Base-by-base conservation (phyloP, 1,140 invertebrate genomes). In the Drosophila nannoptera region DNA sequence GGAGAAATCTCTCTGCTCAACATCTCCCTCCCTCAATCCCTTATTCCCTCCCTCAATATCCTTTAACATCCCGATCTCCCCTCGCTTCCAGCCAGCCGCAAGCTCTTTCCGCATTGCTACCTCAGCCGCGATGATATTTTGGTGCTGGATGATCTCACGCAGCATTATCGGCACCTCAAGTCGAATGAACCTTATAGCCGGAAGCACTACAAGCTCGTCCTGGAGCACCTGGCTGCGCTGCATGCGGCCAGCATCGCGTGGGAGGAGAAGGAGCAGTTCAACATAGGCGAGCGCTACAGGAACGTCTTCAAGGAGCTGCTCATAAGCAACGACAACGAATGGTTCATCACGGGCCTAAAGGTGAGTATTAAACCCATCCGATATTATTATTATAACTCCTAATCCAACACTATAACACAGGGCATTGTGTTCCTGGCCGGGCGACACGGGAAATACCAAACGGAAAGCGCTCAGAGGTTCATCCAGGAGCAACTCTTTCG, bases 201-300 rank as follows among this genome's bases (percentile, higher is more conserved):
- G 4, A 65, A 84, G 5, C 80, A 90, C 29, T 75, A 88, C 22
- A 78, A 87, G n/a, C 29, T 89, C 9, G 88, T 87, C n/a, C 62
- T 91, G 33, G 69, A 67, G 5, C 67, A 86, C 8, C 45, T 91
- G 32, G 90, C 90, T 0, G 78, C 78, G 3, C 8, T 91, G 0
- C 91, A 91, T 62, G 90, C 89, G 0, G 73, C 80, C 0, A 90
- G 90, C 32, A 59, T 91, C 8, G 66, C 90, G 4, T 89, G 89
- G 65, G 87, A 89, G 11, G 43, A 81, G 6, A 53, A 43, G 0
- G 74, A 90, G 4, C 69, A 81, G 0, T 53, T 80, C 1, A 61
- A 78, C 4, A 71, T 91, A 7, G 87, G 83, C 9, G 82, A 91
- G 4, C 14, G 80, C 0, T 89, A 69, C 43, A 58, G 75, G 76